Percentiles rank a stretch among this genome's conserved stretches.
These are phyloP conservation scores for Callospermophilus lateralis DNA, from an alignment of 2,113 vertebrate species.

Conservation along the genomic window DNA sequence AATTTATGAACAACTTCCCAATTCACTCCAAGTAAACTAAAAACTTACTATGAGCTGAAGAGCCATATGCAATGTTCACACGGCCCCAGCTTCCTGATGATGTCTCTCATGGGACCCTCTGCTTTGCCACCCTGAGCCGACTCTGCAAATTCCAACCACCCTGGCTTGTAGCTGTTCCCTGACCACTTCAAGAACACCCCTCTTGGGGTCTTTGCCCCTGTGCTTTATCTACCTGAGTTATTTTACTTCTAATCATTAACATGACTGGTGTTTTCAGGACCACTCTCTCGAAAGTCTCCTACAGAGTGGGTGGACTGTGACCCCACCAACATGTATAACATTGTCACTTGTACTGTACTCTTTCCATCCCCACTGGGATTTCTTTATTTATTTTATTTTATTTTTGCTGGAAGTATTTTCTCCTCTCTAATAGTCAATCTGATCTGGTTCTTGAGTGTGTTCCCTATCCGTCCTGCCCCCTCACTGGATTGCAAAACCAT, in stretches of 20 bases:
- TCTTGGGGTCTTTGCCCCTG: background rate
- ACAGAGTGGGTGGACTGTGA: background rate
- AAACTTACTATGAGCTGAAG: background rate
- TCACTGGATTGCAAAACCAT: background rate
- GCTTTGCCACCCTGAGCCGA: fast-evolving
- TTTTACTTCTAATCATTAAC: background rate
- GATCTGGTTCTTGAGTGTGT: background rate
- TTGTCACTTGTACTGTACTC: background rate
- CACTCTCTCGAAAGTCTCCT: background rate
- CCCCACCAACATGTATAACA: background rate
- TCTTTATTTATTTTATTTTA: background rate
- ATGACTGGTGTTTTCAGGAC: background rate
- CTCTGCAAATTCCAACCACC: background rate
- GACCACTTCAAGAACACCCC: background rate
- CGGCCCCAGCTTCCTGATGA: background rate
- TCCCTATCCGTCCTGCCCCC: background rate
- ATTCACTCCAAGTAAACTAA: background rate
- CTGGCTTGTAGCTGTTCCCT: background rate
- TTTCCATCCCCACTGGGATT: background rate
- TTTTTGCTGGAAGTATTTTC: background rate
- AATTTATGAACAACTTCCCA: background rate
- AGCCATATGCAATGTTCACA: fast-evolving
- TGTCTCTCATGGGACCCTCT: background rate
- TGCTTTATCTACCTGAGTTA: background rate
- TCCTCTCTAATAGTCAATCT: background rate